These are phyloP conservation scores for Falco berigora DNA, from an alignment of 2,797 vertebrate species.

Conservation along the genomic window DNA sequence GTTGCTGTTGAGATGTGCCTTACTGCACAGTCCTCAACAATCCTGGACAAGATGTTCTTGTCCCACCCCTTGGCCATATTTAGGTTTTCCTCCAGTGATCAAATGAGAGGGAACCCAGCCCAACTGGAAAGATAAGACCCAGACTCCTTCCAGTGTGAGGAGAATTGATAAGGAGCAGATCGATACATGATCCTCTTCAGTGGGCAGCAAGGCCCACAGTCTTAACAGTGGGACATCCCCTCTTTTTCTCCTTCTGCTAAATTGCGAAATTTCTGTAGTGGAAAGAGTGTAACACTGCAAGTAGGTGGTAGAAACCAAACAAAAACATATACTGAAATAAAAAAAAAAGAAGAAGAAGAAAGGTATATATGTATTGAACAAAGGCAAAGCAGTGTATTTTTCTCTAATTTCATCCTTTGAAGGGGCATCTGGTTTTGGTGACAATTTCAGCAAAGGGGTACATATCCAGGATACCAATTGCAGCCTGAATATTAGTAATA, in stretches of 20 bases:
- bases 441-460: neutral
- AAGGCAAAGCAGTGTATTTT: neutral
- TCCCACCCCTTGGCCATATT: neutral
- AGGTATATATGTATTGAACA: neutral
- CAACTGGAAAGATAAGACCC: slow-evolving; percentile 36
- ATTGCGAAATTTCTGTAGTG: slow-evolving; percentile 26
- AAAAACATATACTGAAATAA: neutral
- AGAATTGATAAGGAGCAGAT: slow-evolving; percentile 45
- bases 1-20: neutral
- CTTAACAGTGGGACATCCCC: neutral
- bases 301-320: neutral
- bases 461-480: neutral
- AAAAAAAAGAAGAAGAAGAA: neutral
- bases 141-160: slow-evolving; percentile 9
- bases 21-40: neutral
- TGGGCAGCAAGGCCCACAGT: neutral
- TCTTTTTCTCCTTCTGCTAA: neutral
- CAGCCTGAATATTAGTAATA: neutral
- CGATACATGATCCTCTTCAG: slow-evolving; percentile 32
- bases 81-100: slow-evolving; percentile 15
- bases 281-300: neutral
- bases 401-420: neutral
- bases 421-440: neutral
- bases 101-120: slow-evolving; percentile 16
- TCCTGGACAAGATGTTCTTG: neutral